A percentile compares a stretch with the other conserved stretches of the same genome.
phyloP scores from a whole-genome alignment of 2,113 vertebrate genomes.

The Xenopus laevis region DNA sequence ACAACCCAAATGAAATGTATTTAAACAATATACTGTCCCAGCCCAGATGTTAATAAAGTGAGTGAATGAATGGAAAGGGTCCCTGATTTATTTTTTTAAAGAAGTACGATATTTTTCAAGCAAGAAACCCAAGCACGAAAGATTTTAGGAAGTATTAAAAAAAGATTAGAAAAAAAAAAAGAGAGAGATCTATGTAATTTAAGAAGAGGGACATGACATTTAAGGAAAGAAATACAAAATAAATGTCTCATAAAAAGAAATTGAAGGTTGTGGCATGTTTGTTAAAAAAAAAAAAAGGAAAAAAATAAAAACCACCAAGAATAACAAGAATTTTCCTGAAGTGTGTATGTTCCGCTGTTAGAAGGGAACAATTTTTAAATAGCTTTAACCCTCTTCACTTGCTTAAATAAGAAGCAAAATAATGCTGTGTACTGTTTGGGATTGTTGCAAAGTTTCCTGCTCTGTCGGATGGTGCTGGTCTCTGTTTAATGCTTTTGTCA shows the following conservation, averaged over 20 bases:
- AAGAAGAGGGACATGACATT: constrained; percentile 31
- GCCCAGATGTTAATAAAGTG: constrained; percentile 51
- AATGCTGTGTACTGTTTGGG: constrained; percentile 64
- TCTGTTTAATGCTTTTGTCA: constrained; percentile 58
- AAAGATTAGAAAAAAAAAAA: no score
- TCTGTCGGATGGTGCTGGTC: constrained; percentile 52
- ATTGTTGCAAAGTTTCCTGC: constrained; percentile 50
- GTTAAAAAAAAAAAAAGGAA: constrained; percentile 7
- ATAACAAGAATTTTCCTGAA: constrained; percentile 47
- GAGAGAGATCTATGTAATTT: constrained; percentile 25
- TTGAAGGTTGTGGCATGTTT: constrained; percentile 46
- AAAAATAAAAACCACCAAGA: constrained; percentile 3
- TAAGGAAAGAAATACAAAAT: constrained; percentile 48
- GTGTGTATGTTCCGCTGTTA: constrained; percentile 13
- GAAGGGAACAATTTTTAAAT: neutral
- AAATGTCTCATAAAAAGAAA: constrained; percentile 53
- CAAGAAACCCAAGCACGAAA: constrained; percentile 40
- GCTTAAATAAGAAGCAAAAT: constrained; percentile 66
- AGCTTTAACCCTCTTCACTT: constrained; percentile 31
- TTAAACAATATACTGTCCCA: constrained; percentile 41
- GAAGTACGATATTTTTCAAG: constrained; percentile 36
- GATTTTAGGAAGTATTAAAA: constrained; percentile 14
- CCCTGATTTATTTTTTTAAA: constrained; percentile 42
- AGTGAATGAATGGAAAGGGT: constrained; percentile 48
- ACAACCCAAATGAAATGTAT: constrained; percentile 16